Percentiles rank a stretch among this genome's conserved stretches.
These are phyloP conservation scores for Cryptoblepharus egeriae DNA, from an alignment of 2,797 vertebrate genomes.

Conservation along the genomic window DNA sequence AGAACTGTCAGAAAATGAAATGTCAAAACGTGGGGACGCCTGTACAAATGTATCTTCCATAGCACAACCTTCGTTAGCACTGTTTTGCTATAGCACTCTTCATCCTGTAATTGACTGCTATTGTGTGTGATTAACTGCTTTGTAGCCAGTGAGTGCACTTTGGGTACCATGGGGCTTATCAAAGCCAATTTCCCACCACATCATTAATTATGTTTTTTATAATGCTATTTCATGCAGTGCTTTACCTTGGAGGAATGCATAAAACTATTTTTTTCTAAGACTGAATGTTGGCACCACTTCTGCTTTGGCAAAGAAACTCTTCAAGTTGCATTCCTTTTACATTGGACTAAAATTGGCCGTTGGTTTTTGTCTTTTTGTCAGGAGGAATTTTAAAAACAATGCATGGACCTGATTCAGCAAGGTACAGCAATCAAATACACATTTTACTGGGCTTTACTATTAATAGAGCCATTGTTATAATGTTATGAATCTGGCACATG, in stretches of 20 bases:
- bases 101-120: no score
- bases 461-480: conserved; percentile 17
- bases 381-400: conserved; percentile 29
- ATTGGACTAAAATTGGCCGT: conserved; percentile 21
- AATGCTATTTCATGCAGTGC: no score
- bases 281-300: conserved; percentile 35
- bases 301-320: conserved; percentile 11
- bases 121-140: no score
- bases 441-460: conserved; percentile 32
- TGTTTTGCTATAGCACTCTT: no score
- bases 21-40: no score
- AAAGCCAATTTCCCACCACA: no score
- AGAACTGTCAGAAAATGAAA: no score
- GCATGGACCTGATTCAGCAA: conserved; percentile 31
- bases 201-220: no score
- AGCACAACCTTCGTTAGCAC: no score
- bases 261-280: conserved; percentile 15
- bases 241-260: no score
- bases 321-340: conserved; percentile 10
- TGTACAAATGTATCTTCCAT: not conserved
- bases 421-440: conserved; percentile 23
- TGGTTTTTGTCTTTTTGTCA: conserved; percentile 42
- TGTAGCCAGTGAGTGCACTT: no score
- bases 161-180: no score
- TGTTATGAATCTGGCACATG: conserved; percentile 35